Percentiles rank a stretch among this genome's conserved stretches.
Conservation (phyloP, 2,113 vertebrate genomes). For the Lonchura striata region DNA sequence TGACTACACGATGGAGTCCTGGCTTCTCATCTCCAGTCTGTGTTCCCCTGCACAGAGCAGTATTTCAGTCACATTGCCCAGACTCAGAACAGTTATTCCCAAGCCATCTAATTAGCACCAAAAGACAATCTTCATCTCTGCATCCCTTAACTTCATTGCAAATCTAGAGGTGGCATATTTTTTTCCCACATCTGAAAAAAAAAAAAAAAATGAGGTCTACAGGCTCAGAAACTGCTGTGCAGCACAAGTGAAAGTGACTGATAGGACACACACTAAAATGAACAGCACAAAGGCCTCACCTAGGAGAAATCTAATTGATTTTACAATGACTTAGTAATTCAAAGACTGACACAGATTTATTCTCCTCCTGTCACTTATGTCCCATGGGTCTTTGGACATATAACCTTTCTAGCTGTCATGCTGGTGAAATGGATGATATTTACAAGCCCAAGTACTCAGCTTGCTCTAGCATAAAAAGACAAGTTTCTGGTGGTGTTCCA, state of each 20-base stretch:
- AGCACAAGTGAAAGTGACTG: background rate
- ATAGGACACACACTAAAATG: background rate
- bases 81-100: background rate
- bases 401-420: conserved; percentile 9
- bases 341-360: conserved; percentile 10
- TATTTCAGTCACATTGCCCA: background rate
- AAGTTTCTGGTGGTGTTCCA: background rate
- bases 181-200: background rate
- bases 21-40: background rate
- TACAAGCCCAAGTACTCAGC: background rate
- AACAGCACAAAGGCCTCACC: background rate
- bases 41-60: background rate
- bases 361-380: background rate
- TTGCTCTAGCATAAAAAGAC: background rate
- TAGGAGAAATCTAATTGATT: conserved; percentile 19
- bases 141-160: background rate
- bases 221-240: background rate
- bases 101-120: background rate
- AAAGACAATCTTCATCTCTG: background rate
- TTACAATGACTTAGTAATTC: background rate
- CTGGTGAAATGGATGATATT: conserved; percentile 1
- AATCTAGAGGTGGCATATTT: background rate
- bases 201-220: background rate
- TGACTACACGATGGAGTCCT: background rate
- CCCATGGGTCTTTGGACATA: background rate